Evolutionary conservation across 2,888 invertebrate genomes (phyloP).

Genomic region (Torymus auratus): DNA sequence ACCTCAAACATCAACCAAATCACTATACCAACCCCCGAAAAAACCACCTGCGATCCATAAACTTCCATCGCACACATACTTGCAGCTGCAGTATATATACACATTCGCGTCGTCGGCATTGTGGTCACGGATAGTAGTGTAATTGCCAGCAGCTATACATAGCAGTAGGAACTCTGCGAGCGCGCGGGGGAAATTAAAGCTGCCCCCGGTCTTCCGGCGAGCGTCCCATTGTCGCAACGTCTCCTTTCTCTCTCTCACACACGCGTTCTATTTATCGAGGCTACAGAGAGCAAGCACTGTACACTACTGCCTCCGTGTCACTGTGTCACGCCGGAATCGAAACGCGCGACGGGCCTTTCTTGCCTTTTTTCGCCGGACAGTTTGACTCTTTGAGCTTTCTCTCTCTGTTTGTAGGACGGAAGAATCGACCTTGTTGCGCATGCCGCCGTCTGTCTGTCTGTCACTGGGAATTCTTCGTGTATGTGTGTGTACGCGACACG

Average conservation of each 20-base stretch:
- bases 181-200: slow-evolving; percentile 75
- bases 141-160: too few relatives aligned
- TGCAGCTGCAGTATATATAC: too few relatives aligned
- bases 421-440: slow-evolving; percentile 45
- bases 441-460: neutral
- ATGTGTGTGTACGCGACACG: too few relatives aligned
- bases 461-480: too few relatives aligned
- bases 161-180: slow-evolving; percentile 68
- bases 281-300: slow-evolving; percentile 65
- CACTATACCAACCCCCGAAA: too few relatives aligned
- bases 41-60: too few relatives aligned
- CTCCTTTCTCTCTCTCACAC: slow-evolving; percentile 1
- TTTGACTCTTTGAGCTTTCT: neutral
- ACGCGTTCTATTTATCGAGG: slow-evolving; percentile 33
- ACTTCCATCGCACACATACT: too few relatives aligned
- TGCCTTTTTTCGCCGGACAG: neutral
- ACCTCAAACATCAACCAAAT: too few relatives aligned
- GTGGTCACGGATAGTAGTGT: slow-evolving; percentile 68
- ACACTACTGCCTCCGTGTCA: slow-evolving; percentile 70
- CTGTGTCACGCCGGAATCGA: slow-evolving; percentile 72
- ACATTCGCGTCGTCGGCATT: slow-evolving; percentile 62
- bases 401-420: neutral
- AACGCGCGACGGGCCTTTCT: slow-evolving; percentile 42
- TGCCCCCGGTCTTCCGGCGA: slow-evolving; percentile 73
- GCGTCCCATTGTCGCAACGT: slow-evolving; percentile 64